phyloP scores from a whole-genome alignment of 37 sponge, comb jelly and placozoan genomes.

The Ianthella basta region DNA sequence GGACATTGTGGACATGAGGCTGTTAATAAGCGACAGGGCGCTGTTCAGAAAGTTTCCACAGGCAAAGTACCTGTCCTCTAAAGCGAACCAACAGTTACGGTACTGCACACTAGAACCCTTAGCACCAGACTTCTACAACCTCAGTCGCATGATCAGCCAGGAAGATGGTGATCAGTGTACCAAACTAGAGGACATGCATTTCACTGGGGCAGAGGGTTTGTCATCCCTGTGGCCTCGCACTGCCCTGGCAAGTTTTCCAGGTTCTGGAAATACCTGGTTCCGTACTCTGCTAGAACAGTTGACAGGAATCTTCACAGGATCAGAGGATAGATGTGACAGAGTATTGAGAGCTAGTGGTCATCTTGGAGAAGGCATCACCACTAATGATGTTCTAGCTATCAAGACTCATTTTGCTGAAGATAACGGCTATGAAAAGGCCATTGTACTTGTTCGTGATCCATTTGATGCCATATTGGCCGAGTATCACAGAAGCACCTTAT shows the following conservation, averaged over 20 bases:
- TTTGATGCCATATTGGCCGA: conserved; percentile 12
- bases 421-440: not conserved
- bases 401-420: conserved; percentile 16
- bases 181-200: not conserved
- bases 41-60: no score
- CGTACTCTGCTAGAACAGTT: conserved; percentile 33
- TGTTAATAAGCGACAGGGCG: no score
- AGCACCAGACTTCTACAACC: no score
- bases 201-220: no score
- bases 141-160: no score
- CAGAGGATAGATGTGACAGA: conserved; percentile 33
- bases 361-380: conserved; percentile 13
- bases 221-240: no score
- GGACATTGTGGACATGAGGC: no score
- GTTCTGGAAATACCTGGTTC: conserved; percentile 44
- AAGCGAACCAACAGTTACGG: no score
- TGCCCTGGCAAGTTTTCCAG: conserved; percentile 48
- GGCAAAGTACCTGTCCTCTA: no score
- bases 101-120: no score
- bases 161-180: no score
- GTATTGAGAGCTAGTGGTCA: not conserved
- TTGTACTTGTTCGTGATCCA: conserved; percentile 5
- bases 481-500: not conserved
- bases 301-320: conserved; percentile 40
- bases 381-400: conserved; percentile 10